These are phyloP conservation scores for Mellivora capensis DNA, from an alignment of 2,113 vertebrate genomes.

Conservation along the genomic window DNA sequence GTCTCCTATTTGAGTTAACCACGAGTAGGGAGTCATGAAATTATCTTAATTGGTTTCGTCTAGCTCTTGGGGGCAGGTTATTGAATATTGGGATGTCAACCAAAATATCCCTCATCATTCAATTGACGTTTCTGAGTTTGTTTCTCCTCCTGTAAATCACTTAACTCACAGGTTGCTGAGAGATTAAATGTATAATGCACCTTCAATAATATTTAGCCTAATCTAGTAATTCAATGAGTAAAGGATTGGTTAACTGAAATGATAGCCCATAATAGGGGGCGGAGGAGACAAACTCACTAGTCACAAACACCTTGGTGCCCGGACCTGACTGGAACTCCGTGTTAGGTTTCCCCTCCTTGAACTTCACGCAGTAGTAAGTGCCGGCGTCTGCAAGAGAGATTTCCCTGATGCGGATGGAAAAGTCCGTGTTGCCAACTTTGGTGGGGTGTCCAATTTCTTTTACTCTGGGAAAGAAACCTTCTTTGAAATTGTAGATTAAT, in stretches of 20 bases:
- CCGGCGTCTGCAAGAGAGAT: background rate
- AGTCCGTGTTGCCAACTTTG: background rate
- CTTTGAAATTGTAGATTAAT: background rate
- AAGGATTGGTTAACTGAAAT: background rate
- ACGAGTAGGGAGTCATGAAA: background rate
- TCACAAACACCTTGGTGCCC: slow-evolving; percentile 7
- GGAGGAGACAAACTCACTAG: background rate
- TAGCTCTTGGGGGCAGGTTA: background rate
- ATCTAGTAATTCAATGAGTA: background rate
- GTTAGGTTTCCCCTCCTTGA: background rate
- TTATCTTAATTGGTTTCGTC: background rate
- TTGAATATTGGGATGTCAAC: background rate
- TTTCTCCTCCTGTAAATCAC: background rate
- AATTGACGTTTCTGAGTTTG: background rate
- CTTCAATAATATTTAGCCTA: background rate
- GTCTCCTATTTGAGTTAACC: background rate
- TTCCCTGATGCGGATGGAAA: slow-evolving; percentile 17
- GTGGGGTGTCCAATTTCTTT: background rate
- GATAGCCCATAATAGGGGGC: background rate
- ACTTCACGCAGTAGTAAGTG: slow-evolving; percentile 59
- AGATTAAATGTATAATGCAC: background rate
- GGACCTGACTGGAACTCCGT: background rate
- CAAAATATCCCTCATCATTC: background rate
- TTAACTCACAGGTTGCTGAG: background rate
- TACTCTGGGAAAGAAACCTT: background rate